Evolutionary conservation across 2,797 vertebrate genomes (phyloP), one percentile per base, ranked within the genome.

Genomic region (Malurus leucopterus): DNA sequence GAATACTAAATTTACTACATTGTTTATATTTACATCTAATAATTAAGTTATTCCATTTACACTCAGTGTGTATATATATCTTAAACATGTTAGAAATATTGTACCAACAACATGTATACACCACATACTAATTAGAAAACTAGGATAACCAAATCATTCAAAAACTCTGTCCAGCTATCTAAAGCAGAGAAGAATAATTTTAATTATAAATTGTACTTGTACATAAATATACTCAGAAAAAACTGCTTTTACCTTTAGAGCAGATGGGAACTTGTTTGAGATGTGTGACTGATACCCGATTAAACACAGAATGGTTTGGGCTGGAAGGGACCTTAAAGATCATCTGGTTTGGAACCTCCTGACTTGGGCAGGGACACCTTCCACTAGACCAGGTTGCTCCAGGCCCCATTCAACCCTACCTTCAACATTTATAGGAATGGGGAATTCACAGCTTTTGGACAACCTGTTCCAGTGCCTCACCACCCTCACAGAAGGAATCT

Each of bases 71-170:
- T 8, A 43, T 11, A 29, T 7, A 3, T 20, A 29, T 40, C 40
- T 40, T 34, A 40, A 71, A 71, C 20, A 43, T 3, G 6, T 41
- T 58, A 55, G 19, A 51, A 21, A 32, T 30, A 65, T 1, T 27
- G 27, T 34, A 79, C 26, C 47, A 79, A 36, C 1, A 7, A 72
- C 18, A 34, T 18, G 13, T 23, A 17, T 12, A 13, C 11, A 50
- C 4, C 8, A 8, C 8, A 55, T 8, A 47, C 5, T 20, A 50
- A 58, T 12, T 49, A 69, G 70, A 65, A 81, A 34, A 58, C 17
- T 12, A 65, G 8, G 0, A 5, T 7, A 75, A 29, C 3, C 3
- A 6, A 22, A 30, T 8, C 0, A 22, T 71, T 69, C 21, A 36
- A 67, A 54, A 74, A 13, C 23, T 62, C 63, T 44, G 22, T 23